Evolutionary conservation across 2,888 invertebrate species (phyloP), one percentile per base, ranked within the genome.

Genomic region (Iphiclides podalirius): DNA sequence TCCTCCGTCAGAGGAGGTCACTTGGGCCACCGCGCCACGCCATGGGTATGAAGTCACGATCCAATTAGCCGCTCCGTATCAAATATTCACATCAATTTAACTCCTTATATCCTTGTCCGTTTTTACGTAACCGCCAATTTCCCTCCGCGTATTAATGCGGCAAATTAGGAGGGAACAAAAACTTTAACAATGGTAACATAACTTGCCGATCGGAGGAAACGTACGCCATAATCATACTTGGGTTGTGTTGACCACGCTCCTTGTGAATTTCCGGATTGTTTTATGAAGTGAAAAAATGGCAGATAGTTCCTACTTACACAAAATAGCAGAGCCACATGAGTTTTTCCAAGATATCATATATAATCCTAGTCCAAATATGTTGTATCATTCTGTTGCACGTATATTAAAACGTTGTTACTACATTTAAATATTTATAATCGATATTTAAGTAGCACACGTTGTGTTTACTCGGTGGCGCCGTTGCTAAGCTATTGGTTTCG

Each of bases 161-260:
- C 35, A 47, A 47, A 47, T 47, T 40, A 35, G 47, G 34, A 39
- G 26, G 47, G 35, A 35, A 48, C 42, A 42, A 48, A 47, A 47
- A 47, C 40, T 47, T 40, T 28, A 41, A 47, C 47, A 35, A 47
- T 35, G 41, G 13, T 14, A 15, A 28, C 35, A 12, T 35, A 39
- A 26, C 40, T 47, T 41, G 7, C 15, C 39, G 35, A 41, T 26
- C 16, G 34, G 34, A 16, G 34, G 47, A 41, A 40, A 26, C 36
- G 38, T 31, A 17, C 46, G 38, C 13, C 15, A 7, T 20, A 39
- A 33, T 39, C 31, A 33, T 33, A 8, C 16, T 13, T 8, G 9
- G 9, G 12, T 12, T 17, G 33, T 17, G 34, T 4, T 47, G 34
- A 0, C 20, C 40, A 47, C 7, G 34, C 23, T 14, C 23, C 20